These are phyloP conservation scores for Pantherophis guttatus DNA, from an alignment of 2,113 vertebrate species.

Conservation along the genomic window DNA sequence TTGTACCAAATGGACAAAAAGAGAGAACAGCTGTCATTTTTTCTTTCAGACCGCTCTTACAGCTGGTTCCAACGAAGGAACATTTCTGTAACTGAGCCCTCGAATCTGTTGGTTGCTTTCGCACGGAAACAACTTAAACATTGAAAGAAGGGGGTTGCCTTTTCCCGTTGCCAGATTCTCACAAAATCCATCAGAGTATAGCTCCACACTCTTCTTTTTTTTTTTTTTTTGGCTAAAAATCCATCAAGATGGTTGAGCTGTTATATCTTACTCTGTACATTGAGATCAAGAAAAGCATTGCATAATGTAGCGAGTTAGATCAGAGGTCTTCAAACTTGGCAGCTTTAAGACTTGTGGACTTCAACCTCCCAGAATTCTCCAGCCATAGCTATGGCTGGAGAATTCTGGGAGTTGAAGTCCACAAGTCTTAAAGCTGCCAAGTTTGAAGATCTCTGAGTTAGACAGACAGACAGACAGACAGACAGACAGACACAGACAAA, in stretches of 20 bases:
- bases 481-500: conserved; percentile 49
- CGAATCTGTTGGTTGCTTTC: conserved; percentile 42
- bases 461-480: background rate
- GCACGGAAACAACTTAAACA: background rate
- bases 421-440: too few species aligned
- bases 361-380: too few species aligned
- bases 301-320: conserved; percentile 59
- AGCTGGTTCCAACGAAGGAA: conserved; percentile 23
- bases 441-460: conserved; percentile 9
- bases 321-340: too few species aligned
- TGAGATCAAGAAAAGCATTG: conserved; percentile 36
- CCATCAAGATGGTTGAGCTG: background rate
- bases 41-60: conserved; percentile 15
- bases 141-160: background rate
- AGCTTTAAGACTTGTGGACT: too few species aligned
- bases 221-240: background rate
- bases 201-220: background rate
- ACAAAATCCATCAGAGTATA: background rate
- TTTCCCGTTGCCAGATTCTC: background rate
- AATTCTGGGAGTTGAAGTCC: too few species aligned
- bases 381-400: too few species aligned
- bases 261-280: conserved; percentile 50
- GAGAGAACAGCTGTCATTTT: background rate
- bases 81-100: background rate
- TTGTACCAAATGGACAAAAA: conserved; percentile 28